Evolutionary conservation across 2,113 vertebrate genomes (phyloP).

Genomic region (Poeciliopsis turrubarensis): DNA sequence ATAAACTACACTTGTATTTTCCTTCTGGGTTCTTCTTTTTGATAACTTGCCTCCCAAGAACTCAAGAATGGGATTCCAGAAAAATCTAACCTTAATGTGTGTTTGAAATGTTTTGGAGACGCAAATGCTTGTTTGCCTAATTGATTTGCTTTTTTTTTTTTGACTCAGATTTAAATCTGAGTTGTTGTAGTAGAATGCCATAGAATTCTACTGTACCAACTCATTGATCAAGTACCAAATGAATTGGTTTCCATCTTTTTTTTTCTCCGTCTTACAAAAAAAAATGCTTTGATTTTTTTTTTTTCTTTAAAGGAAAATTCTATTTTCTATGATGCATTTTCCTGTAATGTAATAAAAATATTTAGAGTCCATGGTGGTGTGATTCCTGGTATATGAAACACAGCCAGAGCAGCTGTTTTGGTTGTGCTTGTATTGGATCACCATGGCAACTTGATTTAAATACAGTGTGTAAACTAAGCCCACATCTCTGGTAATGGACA

Average conservation of each 20-base stretch:
- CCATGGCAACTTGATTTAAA: background rate
- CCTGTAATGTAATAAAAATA: conserved; percentile 66
- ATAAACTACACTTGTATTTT: background rate
- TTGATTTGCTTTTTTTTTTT: background rate
- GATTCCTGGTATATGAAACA: background rate
- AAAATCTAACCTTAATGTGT: background rate
- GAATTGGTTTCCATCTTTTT: conserved; percentile 4
- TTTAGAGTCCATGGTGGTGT: conserved; percentile 2
- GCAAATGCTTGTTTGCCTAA: background rate
- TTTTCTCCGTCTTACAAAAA: background rate
- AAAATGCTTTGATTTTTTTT: conserved; percentile 64
- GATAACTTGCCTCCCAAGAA: background rate
- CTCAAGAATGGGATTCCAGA: background rate
- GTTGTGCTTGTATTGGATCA: background rate
- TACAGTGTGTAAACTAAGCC: background rate
- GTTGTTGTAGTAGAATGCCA: no score
- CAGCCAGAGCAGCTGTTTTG: background rate
- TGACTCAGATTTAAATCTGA: background rate
- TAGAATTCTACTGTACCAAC: no score
- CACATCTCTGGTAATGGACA: background rate
- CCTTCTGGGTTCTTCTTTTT: background rate
- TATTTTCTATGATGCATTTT: conserved; percentile 64
- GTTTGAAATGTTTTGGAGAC: background rate
- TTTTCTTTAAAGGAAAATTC: conserved; percentile 45
- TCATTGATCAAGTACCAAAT: background rate